These are phyloP conservation scores for Drosophila percnosoma DNA, from an alignment of 2,888 invertebrate genomes.

Conservation along the genomic window DNA sequence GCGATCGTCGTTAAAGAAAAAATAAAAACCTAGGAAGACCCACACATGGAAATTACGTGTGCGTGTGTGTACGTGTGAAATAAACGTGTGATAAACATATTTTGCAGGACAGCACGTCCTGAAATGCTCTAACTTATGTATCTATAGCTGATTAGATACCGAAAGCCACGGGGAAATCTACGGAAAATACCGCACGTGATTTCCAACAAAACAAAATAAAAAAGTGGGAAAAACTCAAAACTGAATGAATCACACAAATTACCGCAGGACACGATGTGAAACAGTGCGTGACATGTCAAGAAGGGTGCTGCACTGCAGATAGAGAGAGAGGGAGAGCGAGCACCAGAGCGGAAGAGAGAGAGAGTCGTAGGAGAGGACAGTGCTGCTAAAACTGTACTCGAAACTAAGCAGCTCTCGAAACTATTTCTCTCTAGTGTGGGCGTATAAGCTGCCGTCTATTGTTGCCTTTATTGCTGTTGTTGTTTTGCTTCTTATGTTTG, in stretches of 20 bases:
- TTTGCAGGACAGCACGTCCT: slow-evolving; percentile 64
- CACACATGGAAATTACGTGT: slow-evolving; percentile 68
- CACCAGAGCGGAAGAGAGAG: slow-evolving; percentile 1
- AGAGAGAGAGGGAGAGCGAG: slow-evolving; percentile 5
- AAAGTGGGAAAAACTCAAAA: slow-evolving; percentile 57
- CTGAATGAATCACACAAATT: slow-evolving; percentile 61
- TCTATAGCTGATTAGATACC: slow-evolving; percentile 56
- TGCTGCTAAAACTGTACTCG: slow-evolving; percentile 47
- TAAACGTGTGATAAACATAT: slow-evolving; percentile 44
- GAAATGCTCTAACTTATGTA: slow-evolving; percentile 31
- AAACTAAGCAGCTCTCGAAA: slow-evolving; percentile 28
- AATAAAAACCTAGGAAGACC: slow-evolving; percentile 46
- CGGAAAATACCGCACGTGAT: slow-evolving; percentile 78
- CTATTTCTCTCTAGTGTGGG: slow-evolving; percentile 36
- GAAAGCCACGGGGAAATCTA: slow-evolving; percentile 46
- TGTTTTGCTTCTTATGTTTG: slow-evolving; percentile 43
- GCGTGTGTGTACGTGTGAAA: slow-evolving; percentile 19
- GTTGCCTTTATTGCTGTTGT: slow-evolving; percentile 31
- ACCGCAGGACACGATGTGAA: slow-evolving; percentile 54
- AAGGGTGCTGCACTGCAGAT: slow-evolving; percentile 27
- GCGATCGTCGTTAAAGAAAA: slow-evolving; percentile 36
- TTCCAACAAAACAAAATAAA: slow-evolving; percentile 60
- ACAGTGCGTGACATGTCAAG: slow-evolving; percentile 46
- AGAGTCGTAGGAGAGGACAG: slow-evolving; percentile 1
- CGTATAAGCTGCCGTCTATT: slow-evolving; percentile 25